Conservation (phyloP, 2,888 invertebrate genomes). For the Invenusta paracnida region DNA sequence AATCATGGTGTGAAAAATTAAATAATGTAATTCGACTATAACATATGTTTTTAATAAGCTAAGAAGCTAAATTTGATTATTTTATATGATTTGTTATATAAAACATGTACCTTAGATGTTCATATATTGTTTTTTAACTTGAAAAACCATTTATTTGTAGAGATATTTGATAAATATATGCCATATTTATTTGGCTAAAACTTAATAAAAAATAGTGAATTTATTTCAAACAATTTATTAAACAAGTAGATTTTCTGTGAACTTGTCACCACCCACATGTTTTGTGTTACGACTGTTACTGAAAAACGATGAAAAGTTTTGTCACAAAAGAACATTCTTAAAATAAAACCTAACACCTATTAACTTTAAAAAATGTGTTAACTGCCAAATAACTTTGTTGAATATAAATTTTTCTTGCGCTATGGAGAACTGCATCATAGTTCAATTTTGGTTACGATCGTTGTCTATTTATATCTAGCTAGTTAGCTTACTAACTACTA, state of each 20-base stretch:
- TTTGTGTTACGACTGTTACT: neutral
- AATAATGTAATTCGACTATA: neutral
- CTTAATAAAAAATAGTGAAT: neutral
- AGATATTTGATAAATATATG: neutral
- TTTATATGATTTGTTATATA: neutral
- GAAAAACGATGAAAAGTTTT: neutral
- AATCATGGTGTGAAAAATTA: neutral
- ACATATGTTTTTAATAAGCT: neutral
- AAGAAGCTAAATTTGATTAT: neutral
- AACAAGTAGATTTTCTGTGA: neutral
- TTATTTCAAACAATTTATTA: neutral
- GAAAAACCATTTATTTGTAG: neutral
- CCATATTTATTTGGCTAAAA: neutral
- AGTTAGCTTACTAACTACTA: too few species aligned
- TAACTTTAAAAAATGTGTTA: neutral
- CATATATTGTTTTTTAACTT: neutral
- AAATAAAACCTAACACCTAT: neutral
- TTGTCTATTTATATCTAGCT: neutral
- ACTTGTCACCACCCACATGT: neutral
- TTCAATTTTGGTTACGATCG: neutral
- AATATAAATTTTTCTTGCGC: neutral
- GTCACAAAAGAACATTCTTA: neutral
- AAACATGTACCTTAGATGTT: neutral
- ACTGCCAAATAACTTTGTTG: neutral
- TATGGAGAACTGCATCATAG: neutral